Evolutionary conservation across 2,888 invertebrate species (phyloP).

Genomic region (Gortyna flavago): DNA sequence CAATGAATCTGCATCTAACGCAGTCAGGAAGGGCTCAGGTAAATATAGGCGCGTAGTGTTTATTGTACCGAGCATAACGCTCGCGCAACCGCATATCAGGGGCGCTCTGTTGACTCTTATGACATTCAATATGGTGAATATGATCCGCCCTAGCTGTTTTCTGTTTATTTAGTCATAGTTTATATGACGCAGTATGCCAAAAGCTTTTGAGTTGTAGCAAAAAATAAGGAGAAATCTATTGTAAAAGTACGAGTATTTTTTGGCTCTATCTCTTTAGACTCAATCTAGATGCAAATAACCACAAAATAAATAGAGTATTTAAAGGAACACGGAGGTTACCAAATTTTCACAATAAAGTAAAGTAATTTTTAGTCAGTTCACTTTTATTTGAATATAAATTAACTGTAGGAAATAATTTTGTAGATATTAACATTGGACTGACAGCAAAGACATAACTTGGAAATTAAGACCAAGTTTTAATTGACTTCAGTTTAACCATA

Average conservation of each 20-base stretch:
- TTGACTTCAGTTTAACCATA: conserved; percentile 60
- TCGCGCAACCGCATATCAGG: conserved; percentile 33
- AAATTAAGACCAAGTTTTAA: conserved; percentile 65
- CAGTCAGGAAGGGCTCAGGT: conserved; percentile 32
- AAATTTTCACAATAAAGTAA: not conserved
- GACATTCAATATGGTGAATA: conserved; percentile 30
- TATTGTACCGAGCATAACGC: conserved; percentile 32
- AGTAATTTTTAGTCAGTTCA: conserved; percentile 27
- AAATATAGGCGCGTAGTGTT: conserved; percentile 42
- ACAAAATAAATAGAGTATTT: not conserved
- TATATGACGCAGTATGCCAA: not conserved
- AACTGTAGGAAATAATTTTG: conserved; percentile 56
- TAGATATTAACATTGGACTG: conserved; percentile 54
- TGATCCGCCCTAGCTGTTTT: conserved; percentile 14
- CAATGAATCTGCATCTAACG: conserved; percentile 22
- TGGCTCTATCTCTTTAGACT: too few relatives aligned
- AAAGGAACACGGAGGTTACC: not conserved
- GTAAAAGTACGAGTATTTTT: not conserved
- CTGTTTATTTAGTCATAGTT: conserved; percentile 4
- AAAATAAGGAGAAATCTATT: not conserved
- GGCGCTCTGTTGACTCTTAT: conserved; percentile 38
- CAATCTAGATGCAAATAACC: not conserved
- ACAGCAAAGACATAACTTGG: conserved; percentile 59
- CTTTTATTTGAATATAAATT: conserved; percentile 59
- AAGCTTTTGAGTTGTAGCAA: not conserved